Base-by-base conservation (phyloP, 2,797 vertebrate genomes). In the Thalassophryne amazonica region DNA sequence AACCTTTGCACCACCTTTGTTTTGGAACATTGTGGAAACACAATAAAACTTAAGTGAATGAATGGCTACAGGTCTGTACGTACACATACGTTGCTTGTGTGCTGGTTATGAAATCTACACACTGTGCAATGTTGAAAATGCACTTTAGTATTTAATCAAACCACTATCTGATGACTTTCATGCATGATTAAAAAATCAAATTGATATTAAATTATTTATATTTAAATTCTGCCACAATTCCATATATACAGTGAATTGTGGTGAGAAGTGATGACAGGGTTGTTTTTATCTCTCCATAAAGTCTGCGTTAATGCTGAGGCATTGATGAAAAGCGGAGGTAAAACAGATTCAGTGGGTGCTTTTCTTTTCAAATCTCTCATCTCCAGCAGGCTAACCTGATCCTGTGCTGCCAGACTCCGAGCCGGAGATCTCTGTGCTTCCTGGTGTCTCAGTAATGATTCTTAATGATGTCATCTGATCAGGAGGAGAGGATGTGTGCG, bases 381-480 rank as follows among this genome's bases (percentile, higher is more conserved):
- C 84, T 73, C 18, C 11, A 58, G 75, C 76, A 58, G 69, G 75
- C 80, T 85, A 86, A 90, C 86, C 81, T 86, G 88, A 90, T 89
- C 89, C 82, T 5, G 20, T 58, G 50, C 63, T 59, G 80, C 76
- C 78, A 83, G 84, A 77, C 78, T 52, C 66, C 40, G 76, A 82
- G 83, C 83, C 80, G 76, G 83, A 87, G 76, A 83, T 85, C 82
- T 79, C 73, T 82, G 70, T 78, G 86, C 83, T 89, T 89, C 88
- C 88, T 87, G 81, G 82, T 89, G 80, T 88, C 81, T 76, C 66
- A 57, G 79, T 89, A 90, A 92, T 90, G 87, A 88, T 87, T 90
- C 81, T 89, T 91, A 92, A 90, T 88, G 85, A 90, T 91, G 90
- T 90, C 87, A 91, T 87, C 80, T 72, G 87, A 92, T 91, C 90